These are phyloP conservation scores for Polypterus senegalus DNA, from an alignment of 2,113 vertebrate species.

Conservation along the genomic window DNA sequence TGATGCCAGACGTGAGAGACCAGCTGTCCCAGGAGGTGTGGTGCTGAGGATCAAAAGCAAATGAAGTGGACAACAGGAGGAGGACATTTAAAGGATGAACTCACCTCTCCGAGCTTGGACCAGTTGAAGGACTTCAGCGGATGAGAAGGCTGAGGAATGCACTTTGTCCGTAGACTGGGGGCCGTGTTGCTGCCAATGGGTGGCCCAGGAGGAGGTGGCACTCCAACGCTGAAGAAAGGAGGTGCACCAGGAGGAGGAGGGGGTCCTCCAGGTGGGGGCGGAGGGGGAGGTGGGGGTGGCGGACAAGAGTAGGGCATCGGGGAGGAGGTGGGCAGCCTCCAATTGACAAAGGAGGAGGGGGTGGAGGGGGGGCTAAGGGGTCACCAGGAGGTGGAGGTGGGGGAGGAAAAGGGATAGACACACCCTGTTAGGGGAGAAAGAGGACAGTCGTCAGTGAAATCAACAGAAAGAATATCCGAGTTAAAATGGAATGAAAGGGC, in stretches of 20 bases:
- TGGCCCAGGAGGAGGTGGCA: conserved; percentile 39
- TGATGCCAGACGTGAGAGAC: no score
- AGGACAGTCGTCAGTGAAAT: no score
- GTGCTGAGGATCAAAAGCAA: no score
- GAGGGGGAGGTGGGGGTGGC: conserved; percentile 68
- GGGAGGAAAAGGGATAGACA: conserved; percentile 30
- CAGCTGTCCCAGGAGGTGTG: no score
- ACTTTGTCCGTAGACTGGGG: conserved; percentile 64
- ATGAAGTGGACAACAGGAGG: neutral
- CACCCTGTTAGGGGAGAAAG: conserved; percentile 43
- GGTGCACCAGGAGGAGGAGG: conserved; percentile 84
- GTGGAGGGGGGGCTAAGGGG: conserved; percentile 52
- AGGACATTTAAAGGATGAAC: conserved; percentile 11
- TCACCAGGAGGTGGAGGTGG: conserved; percentile 63
- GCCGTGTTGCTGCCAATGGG: conserved; percentile 37
- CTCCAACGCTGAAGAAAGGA: conserved; percentile 58
- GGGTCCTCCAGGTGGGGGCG: conserved; percentile 63
- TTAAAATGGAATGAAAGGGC: no score
- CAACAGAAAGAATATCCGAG: no score
- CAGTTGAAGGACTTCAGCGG: conserved; percentile 97
- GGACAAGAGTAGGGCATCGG: conserved; percentile 25
- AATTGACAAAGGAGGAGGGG: conserved; percentile 69
- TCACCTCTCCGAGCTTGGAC: conserved; percentile 90
- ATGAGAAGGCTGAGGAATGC: conserved; percentile 82
- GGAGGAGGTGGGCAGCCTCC: conserved; percentile 48